phyloP scores from a whole-genome alignment of 2,888 invertebrate genomes.

The Drosophila monieri region DNA sequence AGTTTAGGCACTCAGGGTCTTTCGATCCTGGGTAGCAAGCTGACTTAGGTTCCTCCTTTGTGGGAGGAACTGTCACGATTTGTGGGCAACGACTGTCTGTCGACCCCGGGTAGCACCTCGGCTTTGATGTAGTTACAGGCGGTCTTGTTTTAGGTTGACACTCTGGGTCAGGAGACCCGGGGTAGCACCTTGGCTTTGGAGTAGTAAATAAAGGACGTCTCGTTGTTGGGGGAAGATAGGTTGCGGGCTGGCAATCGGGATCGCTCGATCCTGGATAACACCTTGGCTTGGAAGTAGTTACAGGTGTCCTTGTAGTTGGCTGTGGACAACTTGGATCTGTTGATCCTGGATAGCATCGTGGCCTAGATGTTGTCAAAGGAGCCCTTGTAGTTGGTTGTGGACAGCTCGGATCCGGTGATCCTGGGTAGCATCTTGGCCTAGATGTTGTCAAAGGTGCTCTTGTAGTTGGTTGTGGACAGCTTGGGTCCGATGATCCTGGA shows the following conservation, averaged over 20 bases:
- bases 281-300: constrained; percentile 17
- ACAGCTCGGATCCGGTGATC: constrained; percentile 73
- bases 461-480: constrained; percentile 27
- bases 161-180: constrained; percentile 79
- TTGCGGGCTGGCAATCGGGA: constrained; percentile 17
- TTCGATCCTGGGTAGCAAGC: constrained; percentile 22
- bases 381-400: constrained; percentile 8
- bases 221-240: constrained; percentile 17
- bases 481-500: no score
- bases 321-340: constrained; percentile 38
- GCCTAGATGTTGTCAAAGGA: constrained; percentile 26
- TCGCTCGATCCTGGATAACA: constrained; percentile 83
- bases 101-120: constrained; percentile 19
- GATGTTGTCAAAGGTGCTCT: constrained; percentile 5
- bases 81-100: constrained; percentile 25
- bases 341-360: constrained; percentile 47
- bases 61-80: not conserved
- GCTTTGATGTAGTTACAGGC: constrained; percentile 6
- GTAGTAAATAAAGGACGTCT: constrained; percentile 16
- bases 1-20: constrained; percentile 26
- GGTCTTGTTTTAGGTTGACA: constrained; percentile 16
- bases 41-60: constrained; percentile 3
- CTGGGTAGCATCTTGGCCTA: constrained; percentile 76
- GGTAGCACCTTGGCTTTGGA: constrained; percentile 71
- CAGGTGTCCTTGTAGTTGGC: constrained; percentile 7